A percentile compares a stretch with the other conserved stretches of the same genome.
These are phyloP conservation scores for Copsychus sechellarum DNA, from an alignment of 2,113 vertebrate genomes.

Conservation along the genomic window DNA sequence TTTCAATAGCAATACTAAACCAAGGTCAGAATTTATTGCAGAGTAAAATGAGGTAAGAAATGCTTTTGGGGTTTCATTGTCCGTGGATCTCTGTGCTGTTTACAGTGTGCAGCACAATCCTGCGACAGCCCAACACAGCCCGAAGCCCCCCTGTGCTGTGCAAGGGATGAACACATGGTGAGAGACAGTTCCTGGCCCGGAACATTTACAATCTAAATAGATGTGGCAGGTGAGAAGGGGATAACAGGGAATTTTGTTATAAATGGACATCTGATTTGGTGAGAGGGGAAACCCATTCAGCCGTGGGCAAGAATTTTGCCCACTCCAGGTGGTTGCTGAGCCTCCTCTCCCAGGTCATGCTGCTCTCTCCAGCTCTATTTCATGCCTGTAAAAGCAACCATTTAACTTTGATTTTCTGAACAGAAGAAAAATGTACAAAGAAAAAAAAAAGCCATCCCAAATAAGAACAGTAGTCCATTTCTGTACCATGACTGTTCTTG, in stretches of 20 bases:
- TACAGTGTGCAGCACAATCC: neutral
- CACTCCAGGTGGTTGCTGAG: neutral
- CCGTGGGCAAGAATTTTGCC: neutral
- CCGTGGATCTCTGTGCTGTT: neutral
- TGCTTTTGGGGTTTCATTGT: neutral
- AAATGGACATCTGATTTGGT: neutral
- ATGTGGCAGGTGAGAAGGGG: conserved; percentile 14
- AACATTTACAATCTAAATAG: neutral
- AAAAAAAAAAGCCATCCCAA: neutral
- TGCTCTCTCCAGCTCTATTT: neutral
- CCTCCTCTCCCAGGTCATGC: neutral
- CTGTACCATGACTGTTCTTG: neutral
- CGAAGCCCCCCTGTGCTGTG: neutral
- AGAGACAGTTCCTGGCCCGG: conserved; percentile 1
- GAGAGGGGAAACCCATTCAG: neutral
- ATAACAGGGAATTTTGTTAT: neutral
- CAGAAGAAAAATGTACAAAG: neutral
- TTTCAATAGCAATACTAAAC: neutral
- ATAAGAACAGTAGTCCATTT: neutral
- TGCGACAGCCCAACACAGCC: neutral
- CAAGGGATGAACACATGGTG: neutral
- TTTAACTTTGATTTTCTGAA: neutral
- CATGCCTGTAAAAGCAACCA: neutral
- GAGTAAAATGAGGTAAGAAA: neutral
- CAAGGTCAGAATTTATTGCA: neutral